Percentiles rank a stretch among this genome's conserved stretches.
Evolutionary conservation across 2,888 invertebrate genomes (phyloP).

Genomic region (Keiferia lycopersicella): DNA sequence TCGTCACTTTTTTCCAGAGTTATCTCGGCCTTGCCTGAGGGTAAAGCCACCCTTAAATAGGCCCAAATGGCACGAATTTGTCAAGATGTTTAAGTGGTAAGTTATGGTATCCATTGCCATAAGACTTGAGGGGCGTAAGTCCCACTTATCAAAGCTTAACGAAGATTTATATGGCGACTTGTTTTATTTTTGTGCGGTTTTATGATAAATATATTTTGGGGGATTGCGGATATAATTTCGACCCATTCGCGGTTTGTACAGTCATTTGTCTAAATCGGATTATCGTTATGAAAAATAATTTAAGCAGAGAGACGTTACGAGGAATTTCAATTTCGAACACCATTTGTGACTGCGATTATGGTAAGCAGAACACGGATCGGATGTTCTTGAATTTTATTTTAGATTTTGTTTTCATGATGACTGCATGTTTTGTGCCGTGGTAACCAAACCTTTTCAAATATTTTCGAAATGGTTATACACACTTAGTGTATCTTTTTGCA

Average conservation of each 20-base stretch:
- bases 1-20: conserved; percentile 1
- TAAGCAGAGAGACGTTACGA: background rate
- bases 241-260: conserved; percentile 21
- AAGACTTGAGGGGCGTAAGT: conserved; percentile 39
- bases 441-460: too few relatives aligned
- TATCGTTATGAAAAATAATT: conserved; percentile 17
- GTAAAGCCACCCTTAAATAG: conserved; percentile 27
- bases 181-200: conserved; percentile 42
- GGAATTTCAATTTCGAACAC: conserved; percentile 8
- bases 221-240: conserved; percentile 32
- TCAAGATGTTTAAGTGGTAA: conserved; percentile 46
- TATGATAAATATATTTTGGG: conserved; percentile 42
- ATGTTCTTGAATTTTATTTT: too few relatives aligned
- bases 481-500: too few relatives aligned
- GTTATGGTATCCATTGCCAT: conserved; percentile 43
- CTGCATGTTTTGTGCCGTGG: too few relatives aligned
- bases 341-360: background rate
- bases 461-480: too few relatives aligned
- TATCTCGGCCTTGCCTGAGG: background rate
- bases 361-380: background rate
- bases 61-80: conserved; percentile 46
- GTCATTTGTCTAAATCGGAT: conserved; percentile 24
- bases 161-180: conserved; percentile 49
- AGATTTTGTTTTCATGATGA: too few relatives aligned
- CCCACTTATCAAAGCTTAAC: conserved; percentile 53